A percentile compares a stretch with the other conserved stretches of the same genome.
phyloP scores from a whole-genome alignment of 2,113 vertebrate species.

The Stegastes partitus region DNA sequence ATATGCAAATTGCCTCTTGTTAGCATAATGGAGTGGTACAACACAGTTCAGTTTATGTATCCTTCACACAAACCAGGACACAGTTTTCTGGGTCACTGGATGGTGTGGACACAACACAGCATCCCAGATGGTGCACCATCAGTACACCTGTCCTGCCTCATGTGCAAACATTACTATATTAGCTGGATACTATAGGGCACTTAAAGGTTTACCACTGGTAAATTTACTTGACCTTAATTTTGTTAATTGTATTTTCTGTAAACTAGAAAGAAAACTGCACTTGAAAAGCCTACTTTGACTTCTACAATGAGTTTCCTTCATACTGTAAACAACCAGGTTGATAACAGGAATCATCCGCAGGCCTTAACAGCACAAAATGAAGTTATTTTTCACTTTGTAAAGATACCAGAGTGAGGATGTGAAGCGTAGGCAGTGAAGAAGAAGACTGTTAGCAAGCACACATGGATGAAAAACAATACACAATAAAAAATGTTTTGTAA shows the following conservation, averaged over 20 bases:
- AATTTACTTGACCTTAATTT: slow-evolving; percentile 31
- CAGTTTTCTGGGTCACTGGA: slow-evolving; percentile 62
- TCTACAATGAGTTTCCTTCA: no score
- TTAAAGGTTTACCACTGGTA: neutral
- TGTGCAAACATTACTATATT: slow-evolving; percentile 34
- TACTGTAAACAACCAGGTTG: no score
- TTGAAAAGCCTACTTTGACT: no score
- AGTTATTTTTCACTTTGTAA: no score
- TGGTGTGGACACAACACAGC: slow-evolving; percentile 58
- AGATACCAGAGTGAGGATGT: no score
- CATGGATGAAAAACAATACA: no score
- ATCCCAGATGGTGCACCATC: slow-evolving; percentile 52
- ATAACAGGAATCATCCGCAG: no score
- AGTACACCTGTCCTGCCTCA: slow-evolving; percentile 45
- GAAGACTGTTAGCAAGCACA: no score
- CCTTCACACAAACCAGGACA: slow-evolving; percentile 31
- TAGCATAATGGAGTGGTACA: neutral
- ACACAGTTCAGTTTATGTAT: slow-evolving; percentile 30
- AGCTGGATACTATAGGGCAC: neutral
- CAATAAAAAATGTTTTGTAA: no score
- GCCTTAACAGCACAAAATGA: no score
- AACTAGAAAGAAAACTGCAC: no score
- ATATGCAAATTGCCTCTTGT: neutral
- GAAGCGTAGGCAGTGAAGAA: no score
- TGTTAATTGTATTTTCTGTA: neutral